Evolutionary conservation across 2,888 invertebrate species (phyloP), one percentile per base, ranked within the genome.

Genomic region (Tachina grossa): DNA sequence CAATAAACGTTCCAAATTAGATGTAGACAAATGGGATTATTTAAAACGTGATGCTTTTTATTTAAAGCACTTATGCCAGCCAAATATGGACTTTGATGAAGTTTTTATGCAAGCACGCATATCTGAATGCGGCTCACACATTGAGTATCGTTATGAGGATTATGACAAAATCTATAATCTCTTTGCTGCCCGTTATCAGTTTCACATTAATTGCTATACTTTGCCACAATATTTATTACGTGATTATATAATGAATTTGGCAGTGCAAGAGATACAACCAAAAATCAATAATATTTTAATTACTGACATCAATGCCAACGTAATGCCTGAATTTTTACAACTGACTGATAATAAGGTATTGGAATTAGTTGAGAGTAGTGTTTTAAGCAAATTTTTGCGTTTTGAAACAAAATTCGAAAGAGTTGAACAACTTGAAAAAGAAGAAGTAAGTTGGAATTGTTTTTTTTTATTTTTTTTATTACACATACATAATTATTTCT

Each of bases 11-110:
- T 94, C 93, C 86, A 94, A 94, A 10, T 92, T 95, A 19, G 95
- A 95, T 90, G 95, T 95, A 1, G 95, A 95, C 89, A 95, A 95
- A 89, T 95, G 94, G 94, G 96, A 96, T 88, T 96, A 96, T 89
- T 92, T 96, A 65, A 91, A 94, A 19, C 93, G 96, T 31, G 96
- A 95, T 89, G 92, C 93, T 59, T 91, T 93, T 71, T 88, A 85
- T 80, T 47, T 87, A 10, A 75, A 87, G n/a, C 41, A 78, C n/a
- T 13, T 89, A 31, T 89, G 78, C 72, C 66, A 87, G 16, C 87
- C 88, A 0, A 87, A 90, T 84, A 85, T 90, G 87, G 86, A 90
- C 22, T 91, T 92, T 71, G 89, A 90, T 81, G 88, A 89, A 31
- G 85, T 92, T 0, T 92, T 91, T 65, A 84, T 88, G 61, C 75